Evolutionary conservation across 1,140 invertebrate genomes (phyloP).

Genomic region (Orchestia grillus): DNA sequence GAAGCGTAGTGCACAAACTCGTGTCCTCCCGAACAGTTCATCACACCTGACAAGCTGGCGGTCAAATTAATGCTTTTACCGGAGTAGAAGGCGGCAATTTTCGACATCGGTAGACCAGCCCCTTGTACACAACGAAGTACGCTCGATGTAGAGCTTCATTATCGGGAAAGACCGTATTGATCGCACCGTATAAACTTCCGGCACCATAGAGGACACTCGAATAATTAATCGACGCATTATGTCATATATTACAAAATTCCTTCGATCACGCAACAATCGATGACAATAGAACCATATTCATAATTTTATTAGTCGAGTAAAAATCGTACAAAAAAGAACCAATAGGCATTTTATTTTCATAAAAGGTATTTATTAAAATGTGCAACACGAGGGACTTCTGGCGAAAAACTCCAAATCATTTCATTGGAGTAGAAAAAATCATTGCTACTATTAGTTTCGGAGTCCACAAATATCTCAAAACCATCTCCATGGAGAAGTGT

Average conservation of each 20-base stretch:
- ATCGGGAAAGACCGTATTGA: not conserved
- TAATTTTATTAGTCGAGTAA: not conserved
- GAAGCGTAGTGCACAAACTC: not conserved
- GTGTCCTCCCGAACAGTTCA: not conserved
- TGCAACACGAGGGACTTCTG: not conserved
- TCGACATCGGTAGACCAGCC: not conserved
- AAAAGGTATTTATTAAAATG: not conserved
- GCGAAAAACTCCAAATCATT: not conserved
- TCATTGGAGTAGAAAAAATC: not conserved
- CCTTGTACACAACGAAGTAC: not conserved
- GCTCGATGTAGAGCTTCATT: constrained; percentile 4
- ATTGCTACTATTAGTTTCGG: not conserved
- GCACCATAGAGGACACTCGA: not conserved
- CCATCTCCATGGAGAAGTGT: not conserved
- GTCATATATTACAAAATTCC: not conserved
- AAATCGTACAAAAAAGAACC: not conserved
- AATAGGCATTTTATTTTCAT: not conserved
- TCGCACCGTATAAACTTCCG: not conserved
- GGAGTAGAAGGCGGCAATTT: not conserved
- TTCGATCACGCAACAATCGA: not conserved
- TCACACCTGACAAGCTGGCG: constrained; percentile 20
- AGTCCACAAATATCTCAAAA: not conserved
- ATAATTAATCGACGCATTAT: not conserved
- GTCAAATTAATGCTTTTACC: not conserved
- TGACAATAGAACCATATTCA: not conserved